Evolutionary conservation across 1,140 invertebrate species (phyloP).

Genomic region (Drosophila paulistorum): DNA sequence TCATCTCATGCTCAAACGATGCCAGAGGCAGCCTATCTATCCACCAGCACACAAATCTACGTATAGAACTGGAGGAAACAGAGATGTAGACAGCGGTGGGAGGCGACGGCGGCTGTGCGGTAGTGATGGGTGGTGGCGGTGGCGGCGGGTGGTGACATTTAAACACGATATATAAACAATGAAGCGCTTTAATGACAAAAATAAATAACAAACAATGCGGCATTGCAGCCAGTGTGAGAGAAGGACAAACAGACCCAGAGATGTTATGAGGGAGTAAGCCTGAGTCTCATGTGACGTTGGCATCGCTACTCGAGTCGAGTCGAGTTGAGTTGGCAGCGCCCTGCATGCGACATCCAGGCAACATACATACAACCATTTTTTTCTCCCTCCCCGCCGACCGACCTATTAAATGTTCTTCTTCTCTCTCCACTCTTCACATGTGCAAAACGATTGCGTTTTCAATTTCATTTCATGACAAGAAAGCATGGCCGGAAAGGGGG

Average conservation of each 20-base stretch:
- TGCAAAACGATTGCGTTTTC: conserved; percentile 76
- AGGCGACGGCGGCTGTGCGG: background rate
- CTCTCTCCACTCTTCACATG: conserved; percentile 40
- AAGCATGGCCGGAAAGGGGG: background rate
- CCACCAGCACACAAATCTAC: background rate
- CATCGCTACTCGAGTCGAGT: conserved; percentile 38
- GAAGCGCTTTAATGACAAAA: conserved; percentile 65
- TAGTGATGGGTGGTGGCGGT: background rate
- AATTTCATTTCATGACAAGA: conserved; percentile 72
- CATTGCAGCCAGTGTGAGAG: conserved; percentile 39
- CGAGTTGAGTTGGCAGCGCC: conserved; percentile 28
- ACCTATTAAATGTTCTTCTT: conserved; percentile 9
- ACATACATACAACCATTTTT: conserved; percentile 1
- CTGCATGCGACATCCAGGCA: conserved; percentile 11
- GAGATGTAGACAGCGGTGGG: background rate
- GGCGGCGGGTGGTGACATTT: conserved; percentile 14
- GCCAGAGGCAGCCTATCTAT: conserved; percentile 14
- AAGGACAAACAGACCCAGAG: background rate
- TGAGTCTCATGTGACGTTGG: conserved; percentile 25
- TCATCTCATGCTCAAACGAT: conserved; percentile 17
- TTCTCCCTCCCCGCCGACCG: background rate
- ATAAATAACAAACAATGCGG: conserved; percentile 55
- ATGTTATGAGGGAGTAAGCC: conserved; percentile 27
- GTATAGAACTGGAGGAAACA: background rate
- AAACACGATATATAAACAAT: conserved; percentile 25